phyloP scores from a whole-genome alignment of 2,888 invertebrate species.

The Trichopria drosophilae region DNA sequence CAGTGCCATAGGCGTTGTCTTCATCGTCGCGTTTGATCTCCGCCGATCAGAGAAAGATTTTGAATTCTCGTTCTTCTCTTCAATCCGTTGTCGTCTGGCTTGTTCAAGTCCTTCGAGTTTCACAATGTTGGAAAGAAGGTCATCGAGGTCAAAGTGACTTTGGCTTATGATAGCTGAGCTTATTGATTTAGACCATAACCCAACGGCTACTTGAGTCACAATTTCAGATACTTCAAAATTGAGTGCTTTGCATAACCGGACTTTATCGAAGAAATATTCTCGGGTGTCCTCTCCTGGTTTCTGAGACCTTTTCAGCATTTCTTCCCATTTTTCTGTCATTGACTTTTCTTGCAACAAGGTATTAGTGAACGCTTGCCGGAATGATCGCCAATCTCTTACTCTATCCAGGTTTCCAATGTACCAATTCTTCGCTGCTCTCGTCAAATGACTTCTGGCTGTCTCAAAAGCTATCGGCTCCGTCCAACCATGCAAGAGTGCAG shows the following conservation, averaged over 20 bases:
- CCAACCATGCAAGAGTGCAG: no score
- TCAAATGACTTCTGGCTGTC: constrained; percentile 25
- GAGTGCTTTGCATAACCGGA: constrained; percentile 26
- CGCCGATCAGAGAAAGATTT: no score
- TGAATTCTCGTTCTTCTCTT: no score
- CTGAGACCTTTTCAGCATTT: constrained; percentile 24
- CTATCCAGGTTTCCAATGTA: constrained; percentile 16
- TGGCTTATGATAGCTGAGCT: constrained; percentile 2
- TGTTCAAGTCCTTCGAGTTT: constrained; percentile 3
- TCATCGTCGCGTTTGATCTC: no score
- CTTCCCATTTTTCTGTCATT: constrained; percentile 26
- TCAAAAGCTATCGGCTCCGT: no score
- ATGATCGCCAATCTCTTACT: constrained; percentile 13
- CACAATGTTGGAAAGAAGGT: no score
- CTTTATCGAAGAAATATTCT: constrained; percentile 28
- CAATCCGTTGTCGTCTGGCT: background rate
- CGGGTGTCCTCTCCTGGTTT: no score
- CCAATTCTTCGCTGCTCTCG: no score
- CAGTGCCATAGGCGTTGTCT: no score
- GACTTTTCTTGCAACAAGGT: constrained; percentile 15
- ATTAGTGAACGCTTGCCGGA: no score
- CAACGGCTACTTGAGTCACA: no score
- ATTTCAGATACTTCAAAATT: no score
- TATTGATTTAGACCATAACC: constrained; percentile 21
- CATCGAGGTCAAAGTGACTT: constrained; percentile 5